Evolutionary conservation across 1,140 invertebrate genomes (phyloP).

Genomic region (Mactra quadrangularis): DNA sequence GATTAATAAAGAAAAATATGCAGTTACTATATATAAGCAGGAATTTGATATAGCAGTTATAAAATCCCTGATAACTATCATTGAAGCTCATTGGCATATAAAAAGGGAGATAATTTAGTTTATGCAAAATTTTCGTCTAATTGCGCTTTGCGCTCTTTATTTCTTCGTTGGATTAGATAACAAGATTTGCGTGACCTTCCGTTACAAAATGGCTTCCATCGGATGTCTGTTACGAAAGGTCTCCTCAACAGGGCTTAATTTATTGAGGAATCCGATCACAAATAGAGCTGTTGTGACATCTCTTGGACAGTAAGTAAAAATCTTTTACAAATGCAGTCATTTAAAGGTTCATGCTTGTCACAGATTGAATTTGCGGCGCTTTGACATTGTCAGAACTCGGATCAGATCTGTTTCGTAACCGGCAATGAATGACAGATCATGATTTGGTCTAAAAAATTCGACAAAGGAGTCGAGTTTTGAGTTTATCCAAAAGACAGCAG

Average conservation of each 20-base stretch:
- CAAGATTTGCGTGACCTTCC: too few relatives aligned
- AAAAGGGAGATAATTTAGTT: too few relatives aligned
- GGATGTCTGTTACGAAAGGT: conserved; percentile 52
- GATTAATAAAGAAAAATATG: too few relatives aligned
- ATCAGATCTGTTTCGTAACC: background rate
- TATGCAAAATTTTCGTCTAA: too few relatives aligned
- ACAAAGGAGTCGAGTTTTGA: background rate
- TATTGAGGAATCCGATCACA: conserved; percentile 9
- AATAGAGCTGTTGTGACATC: background rate
- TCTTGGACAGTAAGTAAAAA: background rate
- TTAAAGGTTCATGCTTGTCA: too few relatives aligned
- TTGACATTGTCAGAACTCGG: background rate
- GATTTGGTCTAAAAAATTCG: background rate
- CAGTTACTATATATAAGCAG: too few relatives aligned
- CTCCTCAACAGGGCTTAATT: conserved; percentile 23
- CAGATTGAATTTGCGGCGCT: too few relatives aligned
- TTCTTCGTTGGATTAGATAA: too few relatives aligned
- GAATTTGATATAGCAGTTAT: too few relatives aligned
- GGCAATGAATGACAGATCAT: background rate
- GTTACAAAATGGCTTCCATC: conserved; percentile 60
- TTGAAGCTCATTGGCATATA: too few relatives aligned
- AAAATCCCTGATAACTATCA: too few relatives aligned
- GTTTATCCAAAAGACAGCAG: background rate
- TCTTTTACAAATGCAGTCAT: background rate
- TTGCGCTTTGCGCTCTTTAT: too few relatives aligned